Conservation (phyloP, 2,113 vertebrate species). For the Eurypyga helias region DNA sequence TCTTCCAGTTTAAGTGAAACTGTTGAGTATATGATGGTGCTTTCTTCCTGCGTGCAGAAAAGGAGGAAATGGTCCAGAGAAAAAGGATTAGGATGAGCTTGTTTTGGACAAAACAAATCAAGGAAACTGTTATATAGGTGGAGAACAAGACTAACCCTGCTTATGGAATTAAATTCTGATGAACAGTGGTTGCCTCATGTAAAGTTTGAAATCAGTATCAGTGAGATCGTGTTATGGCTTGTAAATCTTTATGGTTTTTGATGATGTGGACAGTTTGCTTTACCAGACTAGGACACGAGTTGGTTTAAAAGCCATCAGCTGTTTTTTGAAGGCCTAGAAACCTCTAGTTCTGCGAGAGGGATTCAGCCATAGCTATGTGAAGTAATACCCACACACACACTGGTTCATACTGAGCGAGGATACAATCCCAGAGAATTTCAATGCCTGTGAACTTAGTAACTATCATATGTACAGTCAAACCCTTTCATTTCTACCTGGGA, state of each 20-base stretch:
- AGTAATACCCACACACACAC: background rate
- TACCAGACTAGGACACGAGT: background rate
- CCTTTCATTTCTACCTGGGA: background rate
- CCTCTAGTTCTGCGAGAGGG: background rate
- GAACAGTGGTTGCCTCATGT: background rate
- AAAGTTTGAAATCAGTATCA: background rate
- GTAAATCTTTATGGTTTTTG: background rate
- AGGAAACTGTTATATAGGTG: background rate
- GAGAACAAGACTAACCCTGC: background rate
- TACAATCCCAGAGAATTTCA: background rate
- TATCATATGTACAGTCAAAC: accelerated
- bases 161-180: background rate
- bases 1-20: background rate
- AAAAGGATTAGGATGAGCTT: background rate
- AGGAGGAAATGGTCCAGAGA: background rate
- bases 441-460: background rate
- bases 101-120: background rate
- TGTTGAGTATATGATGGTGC: accelerated
- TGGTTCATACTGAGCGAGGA: accelerated
- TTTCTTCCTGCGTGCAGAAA: background rate
- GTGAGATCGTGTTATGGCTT: accelerated
- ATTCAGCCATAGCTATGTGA: background rate
- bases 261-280: background rate
- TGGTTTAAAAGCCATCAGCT: background rate
- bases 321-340: background rate